These are phyloP conservation scores for Bubalus kerabau DNA, from an alignment of 2,113 vertebrate genomes.

Conservation along the genomic window DNA sequence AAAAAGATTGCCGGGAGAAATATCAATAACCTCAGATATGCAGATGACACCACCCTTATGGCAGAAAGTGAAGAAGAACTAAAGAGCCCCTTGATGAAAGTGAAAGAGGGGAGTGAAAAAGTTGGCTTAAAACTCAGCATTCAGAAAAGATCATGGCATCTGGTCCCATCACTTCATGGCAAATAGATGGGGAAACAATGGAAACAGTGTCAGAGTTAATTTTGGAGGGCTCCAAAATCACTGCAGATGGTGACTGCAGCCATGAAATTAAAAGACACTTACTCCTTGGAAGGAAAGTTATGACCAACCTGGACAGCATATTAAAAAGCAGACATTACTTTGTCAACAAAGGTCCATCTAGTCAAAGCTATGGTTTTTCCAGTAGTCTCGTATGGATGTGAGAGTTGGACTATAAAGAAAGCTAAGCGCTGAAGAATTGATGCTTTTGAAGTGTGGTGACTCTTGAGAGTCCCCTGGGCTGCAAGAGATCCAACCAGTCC, in stretches of 20 bases:
- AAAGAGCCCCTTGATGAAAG: background rate
- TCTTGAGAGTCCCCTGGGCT: background rate
- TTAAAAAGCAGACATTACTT: background rate
- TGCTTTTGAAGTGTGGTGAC: background rate
- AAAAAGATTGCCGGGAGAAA: background rate
- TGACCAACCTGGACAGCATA: background rate
- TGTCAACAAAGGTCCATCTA: background rate
- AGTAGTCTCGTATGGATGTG: background rate
- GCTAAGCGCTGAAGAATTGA: background rate
- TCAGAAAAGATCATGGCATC: background rate
- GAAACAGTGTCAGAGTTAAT: background rate
- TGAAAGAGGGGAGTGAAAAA: background rate
- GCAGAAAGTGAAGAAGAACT: background rate
- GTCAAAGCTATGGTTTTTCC: background rate
- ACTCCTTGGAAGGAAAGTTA: background rate
- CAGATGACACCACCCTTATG: background rate
- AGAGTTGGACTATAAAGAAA: background rate
- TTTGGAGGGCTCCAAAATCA: background rate
- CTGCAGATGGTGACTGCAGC: background rate
- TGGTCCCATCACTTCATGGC: background rate
- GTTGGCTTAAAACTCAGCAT: background rate
- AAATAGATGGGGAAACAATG: background rate
- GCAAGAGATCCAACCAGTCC: background rate
- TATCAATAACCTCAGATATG: background rate
- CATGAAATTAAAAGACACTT: background rate